phyloP scores from a whole-genome alignment of 1,140 invertebrate species.

The Myzus persicae region DNA sequence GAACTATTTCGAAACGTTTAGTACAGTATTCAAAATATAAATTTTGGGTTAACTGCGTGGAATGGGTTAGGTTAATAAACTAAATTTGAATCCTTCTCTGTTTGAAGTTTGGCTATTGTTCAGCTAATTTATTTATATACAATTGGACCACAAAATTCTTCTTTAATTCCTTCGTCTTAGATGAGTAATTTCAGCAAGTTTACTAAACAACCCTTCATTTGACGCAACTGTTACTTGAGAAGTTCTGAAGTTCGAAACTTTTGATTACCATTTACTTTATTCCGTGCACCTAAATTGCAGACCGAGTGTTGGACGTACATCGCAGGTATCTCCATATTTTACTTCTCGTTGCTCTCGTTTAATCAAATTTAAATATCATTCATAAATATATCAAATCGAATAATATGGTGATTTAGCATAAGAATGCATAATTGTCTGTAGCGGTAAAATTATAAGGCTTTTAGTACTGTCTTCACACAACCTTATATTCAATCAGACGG shows the following conservation, averaged over 20 bases:
- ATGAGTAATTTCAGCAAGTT: slow-evolving; percentile 4
- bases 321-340: background rate
- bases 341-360: background rate
- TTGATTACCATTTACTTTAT: slow-evolving; percentile 2
- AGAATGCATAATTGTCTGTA: background rate
- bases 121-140: slow-evolving; percentile 11
- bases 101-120: slow-evolving; percentile 4
- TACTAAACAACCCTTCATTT: slow-evolving; percentile 9
- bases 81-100: background rate
- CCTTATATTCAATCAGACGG: background rate
- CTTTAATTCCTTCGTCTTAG: background rate
- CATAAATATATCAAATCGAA: background rate
- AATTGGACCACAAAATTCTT: background rate
- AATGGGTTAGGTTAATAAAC: background rate
- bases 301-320: background rate
- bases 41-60: background rate
- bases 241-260: slow-evolving; percentile 1
- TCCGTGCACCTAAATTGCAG: background rate
- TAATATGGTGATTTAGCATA: background rate
- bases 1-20: background rate
- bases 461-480: background rate
- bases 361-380: background rate
- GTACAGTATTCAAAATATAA: background rate
- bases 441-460: background rate
- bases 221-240: background rate